phyloP scores from a whole-genome alignment of 1,140 invertebrate genomes.

The Macrostomum lignano region DNA sequence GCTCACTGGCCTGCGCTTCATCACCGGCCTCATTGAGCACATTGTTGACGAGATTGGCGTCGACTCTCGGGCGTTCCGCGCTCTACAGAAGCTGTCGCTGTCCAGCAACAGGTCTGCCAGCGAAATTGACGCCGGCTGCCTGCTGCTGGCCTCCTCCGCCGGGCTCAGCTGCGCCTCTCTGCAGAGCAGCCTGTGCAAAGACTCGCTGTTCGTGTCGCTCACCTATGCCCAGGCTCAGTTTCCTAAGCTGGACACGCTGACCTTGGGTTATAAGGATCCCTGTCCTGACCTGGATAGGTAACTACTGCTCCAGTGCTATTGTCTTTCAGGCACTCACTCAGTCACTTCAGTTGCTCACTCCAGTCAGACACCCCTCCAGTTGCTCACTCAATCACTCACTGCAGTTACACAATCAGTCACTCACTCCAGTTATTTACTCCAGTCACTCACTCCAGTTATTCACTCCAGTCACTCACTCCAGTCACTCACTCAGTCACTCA shows the following conservation, averaged over 20 bases:
- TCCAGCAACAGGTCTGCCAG: constrained; percentile 15
- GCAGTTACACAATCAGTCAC: too few relatives aligned
- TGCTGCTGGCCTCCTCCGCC: constrained; percentile 13
- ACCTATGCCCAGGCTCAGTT: constrained; percentile 13
- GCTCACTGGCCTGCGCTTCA: constrained; percentile 15
- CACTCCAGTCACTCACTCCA: too few relatives aligned
- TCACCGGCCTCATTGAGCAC: constrained; percentile 17
- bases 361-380: too few relatives aligned
- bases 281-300: too few relatives aligned
- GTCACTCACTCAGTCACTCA: too few relatives aligned
- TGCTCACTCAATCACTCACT: too few relatives aligned
- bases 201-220: constrained; percentile 16
- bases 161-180: constrained; percentile 13
- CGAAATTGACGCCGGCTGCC: constrained; percentile 16
- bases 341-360: too few relatives aligned
- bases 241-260: constrained; percentile 12
- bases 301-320: too few relatives aligned
- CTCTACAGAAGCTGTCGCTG: constrained; percentile 13
- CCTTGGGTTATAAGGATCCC: constrained; percentile 15
- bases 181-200: constrained; percentile 15
- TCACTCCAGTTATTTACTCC: too few relatives aligned
- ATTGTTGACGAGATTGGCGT: constrained; percentile 15
- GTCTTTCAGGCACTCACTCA: too few relatives aligned
- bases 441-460: too few relatives aligned
- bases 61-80: constrained; percentile 12